phyloP scores from a whole-genome alignment of 2,888 invertebrate genomes.

The Encarsia formosa region DNA sequence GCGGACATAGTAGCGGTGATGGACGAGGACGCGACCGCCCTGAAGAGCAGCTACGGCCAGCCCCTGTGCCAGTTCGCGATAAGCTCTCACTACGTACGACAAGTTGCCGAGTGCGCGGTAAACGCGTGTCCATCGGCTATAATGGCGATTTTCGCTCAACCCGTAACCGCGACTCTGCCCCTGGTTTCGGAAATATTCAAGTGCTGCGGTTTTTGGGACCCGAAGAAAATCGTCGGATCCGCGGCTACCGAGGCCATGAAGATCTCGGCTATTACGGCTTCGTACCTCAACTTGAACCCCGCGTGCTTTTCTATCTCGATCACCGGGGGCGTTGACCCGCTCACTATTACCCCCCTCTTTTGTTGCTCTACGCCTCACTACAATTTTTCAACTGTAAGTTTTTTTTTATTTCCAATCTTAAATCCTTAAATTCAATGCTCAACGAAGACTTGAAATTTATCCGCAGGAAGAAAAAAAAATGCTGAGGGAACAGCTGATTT shows the following conservation, averaged over 20 bases:
- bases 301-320: slow-evolving; percentile 40
- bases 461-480: too few relatives aligned
- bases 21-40: slow-evolving; percentile 42
- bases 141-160: slow-evolving; percentile 40
- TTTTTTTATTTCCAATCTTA: neutral
- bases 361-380: slow-evolving; percentile 37
- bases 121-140: slow-evolving; percentile 37
- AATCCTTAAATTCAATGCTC: neutral
- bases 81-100: slow-evolving; percentile 34
- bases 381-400: slow-evolving; percentile 33
- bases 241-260: slow-evolving; percentile 38
- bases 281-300: slow-evolving; percentile 38
- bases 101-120: slow-evolving; percentile 35
- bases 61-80: slow-evolving; percentile 33
- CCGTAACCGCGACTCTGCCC: slow-evolving; percentile 42
- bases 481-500: neutral
- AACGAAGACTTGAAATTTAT: too few relatives aligned
- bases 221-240: slow-evolving; percentile 42
- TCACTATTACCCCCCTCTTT: slow-evolving; percentile 40
- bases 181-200: slow-evolving; percentile 42
- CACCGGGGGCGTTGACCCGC: slow-evolving; percentile 41
- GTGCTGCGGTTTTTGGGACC: slow-evolving; percentile 35
- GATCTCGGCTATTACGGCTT: slow-evolving; percentile 39
- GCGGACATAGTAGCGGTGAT: slow-evolving; percentile 43
- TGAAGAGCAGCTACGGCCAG: slow-evolving; percentile 26